These are phyloP conservation scores for Diarsia brunnea DNA, from an alignment of 2,888 invertebrate species.

Conservation along the genomic window DNA sequence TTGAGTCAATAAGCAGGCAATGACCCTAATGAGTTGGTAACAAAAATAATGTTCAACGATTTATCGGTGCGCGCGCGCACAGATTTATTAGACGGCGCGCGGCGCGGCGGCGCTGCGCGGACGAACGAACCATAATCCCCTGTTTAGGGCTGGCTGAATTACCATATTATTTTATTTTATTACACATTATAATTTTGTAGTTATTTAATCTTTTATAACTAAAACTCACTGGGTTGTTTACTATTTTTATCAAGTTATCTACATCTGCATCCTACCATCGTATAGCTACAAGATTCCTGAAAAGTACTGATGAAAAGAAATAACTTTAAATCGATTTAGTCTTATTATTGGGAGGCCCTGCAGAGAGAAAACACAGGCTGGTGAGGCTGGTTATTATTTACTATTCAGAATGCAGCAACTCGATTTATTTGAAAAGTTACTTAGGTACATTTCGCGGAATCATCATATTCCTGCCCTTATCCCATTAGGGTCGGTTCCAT, in stretches of 20 bases:
- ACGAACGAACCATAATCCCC: slow-evolving; percentile 84
- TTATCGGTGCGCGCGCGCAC: slow-evolving; percentile 88
- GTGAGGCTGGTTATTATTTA: background rate
- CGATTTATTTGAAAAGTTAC: background rate
- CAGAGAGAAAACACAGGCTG: background rate
- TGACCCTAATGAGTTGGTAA: slow-evolving; percentile 90
- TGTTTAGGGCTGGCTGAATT: slow-evolving; percentile 79
- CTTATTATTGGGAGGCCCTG: background rate
- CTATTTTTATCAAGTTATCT: background rate
- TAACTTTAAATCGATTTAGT: too few relatives aligned
- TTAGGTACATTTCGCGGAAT: background rate
- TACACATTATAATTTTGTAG: slow-evolving; percentile 11
- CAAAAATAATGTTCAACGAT: slow-evolving; percentile 90
- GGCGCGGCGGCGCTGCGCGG: slow-evolving; percentile 74
- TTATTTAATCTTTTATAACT: background rate
- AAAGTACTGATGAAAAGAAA: too few relatives aligned
- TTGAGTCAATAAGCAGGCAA: slow-evolving; percentile 89
- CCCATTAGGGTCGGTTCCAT: too few relatives aligned
- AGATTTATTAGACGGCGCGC: slow-evolving; percentile 85
- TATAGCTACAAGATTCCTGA: background rate
- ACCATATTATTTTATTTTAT: slow-evolving; percentile 36
- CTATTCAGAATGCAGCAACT: background rate
- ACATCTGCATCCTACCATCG: background rate
- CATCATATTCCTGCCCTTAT: too few relatives aligned
- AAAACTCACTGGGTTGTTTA: background rate